phyloP scores from a whole-genome alignment of 2,797 vertebrate species.

The Oreochromis mossambicus region DNA sequence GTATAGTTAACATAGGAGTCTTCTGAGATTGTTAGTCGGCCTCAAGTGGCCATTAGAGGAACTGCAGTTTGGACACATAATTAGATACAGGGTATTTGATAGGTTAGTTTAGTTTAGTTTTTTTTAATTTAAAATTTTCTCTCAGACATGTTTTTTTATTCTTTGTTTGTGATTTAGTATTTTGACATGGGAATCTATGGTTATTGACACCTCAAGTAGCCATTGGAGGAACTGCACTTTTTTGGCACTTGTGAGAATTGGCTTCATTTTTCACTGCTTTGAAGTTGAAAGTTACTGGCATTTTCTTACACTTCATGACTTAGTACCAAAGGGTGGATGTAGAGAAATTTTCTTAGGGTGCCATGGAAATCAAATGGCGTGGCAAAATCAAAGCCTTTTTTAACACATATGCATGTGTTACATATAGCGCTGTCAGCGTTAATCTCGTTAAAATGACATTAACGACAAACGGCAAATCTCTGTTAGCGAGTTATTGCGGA shows the following conservation, averaged over 20 bases:
- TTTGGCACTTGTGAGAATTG: background rate
- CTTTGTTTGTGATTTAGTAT: background rate
- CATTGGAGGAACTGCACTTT: background rate
- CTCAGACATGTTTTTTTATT: background rate
- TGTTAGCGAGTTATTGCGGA: no score
- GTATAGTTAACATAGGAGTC: background rate
- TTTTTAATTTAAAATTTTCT: background rate
- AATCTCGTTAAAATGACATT: no score
- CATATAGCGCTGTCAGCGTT: fast-evolving
- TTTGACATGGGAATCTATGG: background rate
- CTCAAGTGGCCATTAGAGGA: background rate
- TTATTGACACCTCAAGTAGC: background rate
- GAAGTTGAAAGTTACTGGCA: background rate
- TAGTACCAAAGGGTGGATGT: background rate
- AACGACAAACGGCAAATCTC: no score
- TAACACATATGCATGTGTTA: background rate
- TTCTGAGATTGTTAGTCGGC: fast-evolving
- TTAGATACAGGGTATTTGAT: background rate
- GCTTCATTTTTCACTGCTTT: background rate
- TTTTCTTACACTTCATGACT: background rate
- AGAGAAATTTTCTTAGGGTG: background rate
- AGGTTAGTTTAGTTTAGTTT: background rate
- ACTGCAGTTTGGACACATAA: background rate
- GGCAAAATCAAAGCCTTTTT: background rate
- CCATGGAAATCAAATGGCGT: background rate